Percentiles rank a stretch among this genome's conserved stretches.
phyloP scores from a whole-genome alignment of 92 coral and sea anemone species.

The Heteractis magnifica region DNA sequence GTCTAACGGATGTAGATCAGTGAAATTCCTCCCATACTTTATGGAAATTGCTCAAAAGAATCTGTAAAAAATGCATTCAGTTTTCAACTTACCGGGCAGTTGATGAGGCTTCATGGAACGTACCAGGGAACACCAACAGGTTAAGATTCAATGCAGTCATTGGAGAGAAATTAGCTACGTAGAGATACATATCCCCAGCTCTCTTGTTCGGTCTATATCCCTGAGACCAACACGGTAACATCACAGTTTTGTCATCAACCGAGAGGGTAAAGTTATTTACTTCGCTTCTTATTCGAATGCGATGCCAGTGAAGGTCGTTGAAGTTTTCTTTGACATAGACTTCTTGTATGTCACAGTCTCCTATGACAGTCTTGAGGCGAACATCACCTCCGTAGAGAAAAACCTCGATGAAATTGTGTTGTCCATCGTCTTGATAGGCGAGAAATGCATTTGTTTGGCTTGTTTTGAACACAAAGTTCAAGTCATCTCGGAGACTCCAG shows the following conservation, averaged over 20 bases:
- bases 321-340: slow-evolving; percentile 28
- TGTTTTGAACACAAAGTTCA: slow-evolving; percentile 52
- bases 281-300: slow-evolving; percentile 33
- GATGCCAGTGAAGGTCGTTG: slow-evolving; percentile 57
- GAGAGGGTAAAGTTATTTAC: slow-evolving; percentile 31
- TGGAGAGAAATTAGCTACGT: slow-evolving; percentile 60
- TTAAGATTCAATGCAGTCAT: slow-evolving; percentile 2
- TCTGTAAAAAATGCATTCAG: not conserved
- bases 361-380: slow-evolving; percentile 33
- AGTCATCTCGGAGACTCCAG: slow-evolving; percentile 44
- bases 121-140: slow-evolving; percentile 56
- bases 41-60: too few relatives aligned
- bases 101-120: slow-evolving; percentile 17
- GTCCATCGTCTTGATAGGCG: slow-evolving; percentile 57
- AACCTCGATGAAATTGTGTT: slow-evolving; percentile 34
- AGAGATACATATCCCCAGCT: slow-evolving; percentile 42
- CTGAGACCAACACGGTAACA: slow-evolving; percentile 16
- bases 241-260: slow-evolving; percentile 33
- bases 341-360: slow-evolving; percentile 27
- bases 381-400: slow-evolving; percentile 39
- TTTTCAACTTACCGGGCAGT: not conserved
- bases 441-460: slow-evolving; percentile 35
- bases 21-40: too few relatives aligned
- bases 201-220: slow-evolving; percentile 3
- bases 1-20: too few relatives aligned